Percentiles rank a stretch among this genome's conserved stretches.
Evolutionary conservation across 1,140 invertebrate species (phyloP).

Genomic region (Procambarus clarkii): DNA sequence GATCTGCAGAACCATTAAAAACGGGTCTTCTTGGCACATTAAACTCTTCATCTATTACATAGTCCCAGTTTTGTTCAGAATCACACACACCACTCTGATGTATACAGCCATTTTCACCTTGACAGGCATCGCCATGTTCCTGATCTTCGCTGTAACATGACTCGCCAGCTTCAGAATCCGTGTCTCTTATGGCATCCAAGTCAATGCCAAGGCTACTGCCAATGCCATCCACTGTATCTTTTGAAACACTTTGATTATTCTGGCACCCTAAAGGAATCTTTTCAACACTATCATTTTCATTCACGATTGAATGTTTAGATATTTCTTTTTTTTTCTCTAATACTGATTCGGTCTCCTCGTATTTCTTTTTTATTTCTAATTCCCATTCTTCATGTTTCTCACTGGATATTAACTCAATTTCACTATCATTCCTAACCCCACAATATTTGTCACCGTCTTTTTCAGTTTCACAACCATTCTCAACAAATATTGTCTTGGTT

Average conservation of each 20-base stretch:
- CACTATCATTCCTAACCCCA: not conserved
- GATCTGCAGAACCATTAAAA: conserved; percentile 66
- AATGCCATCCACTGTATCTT: not conserved
- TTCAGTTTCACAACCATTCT: not conserved
- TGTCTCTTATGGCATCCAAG: conserved; percentile 27
- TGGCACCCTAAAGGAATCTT: not conserved
- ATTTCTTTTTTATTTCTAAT: not conserved
- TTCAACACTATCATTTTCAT: not conserved
- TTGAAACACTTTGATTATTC: not conserved
- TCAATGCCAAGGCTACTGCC: not conserved
- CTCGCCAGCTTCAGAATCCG: conserved; percentile 49
- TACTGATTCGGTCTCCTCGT: not conserved
- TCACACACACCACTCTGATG: conserved; percentile 18
- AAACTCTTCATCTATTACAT: conserved; percentile 54
- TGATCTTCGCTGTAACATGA: conserved; percentile 53
- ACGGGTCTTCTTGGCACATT: conserved; percentile 48
- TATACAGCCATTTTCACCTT: conserved; percentile 40
- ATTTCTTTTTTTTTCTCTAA: not conserved
- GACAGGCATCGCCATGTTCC: conserved; percentile 42
- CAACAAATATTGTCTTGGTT: not conserved
- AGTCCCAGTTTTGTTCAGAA: conserved; percentile 46
- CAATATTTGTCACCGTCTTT: conserved; percentile 1
- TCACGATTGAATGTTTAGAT: not conserved
- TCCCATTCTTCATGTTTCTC: not conserved
- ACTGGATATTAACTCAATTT: not conserved